These are phyloP conservation scores for Erynnis tages DNA, from an alignment of 2,888 invertebrate species.

Conservation along the genomic window DNA sequence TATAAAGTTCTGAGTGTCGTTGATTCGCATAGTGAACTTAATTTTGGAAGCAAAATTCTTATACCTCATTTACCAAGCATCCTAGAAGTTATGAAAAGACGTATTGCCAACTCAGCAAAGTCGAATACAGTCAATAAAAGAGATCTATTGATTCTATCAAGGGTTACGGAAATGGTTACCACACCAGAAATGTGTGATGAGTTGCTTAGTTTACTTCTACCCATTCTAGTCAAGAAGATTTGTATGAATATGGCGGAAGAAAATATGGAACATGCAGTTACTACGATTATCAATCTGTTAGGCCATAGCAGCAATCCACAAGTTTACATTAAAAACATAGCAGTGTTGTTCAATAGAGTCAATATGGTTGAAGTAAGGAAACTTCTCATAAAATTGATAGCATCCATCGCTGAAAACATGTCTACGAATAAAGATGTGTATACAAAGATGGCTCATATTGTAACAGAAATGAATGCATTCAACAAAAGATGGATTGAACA, in stretches of 20 bases:
- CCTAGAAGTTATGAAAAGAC: slow-evolving; percentile 85
- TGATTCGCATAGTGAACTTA: slow-evolving; percentile 65
- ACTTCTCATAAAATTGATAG: slow-evolving; percentile 83
- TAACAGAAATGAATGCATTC: slow-evolving; percentile 91
- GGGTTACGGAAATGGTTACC: slow-evolving; percentile 88
- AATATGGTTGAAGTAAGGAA: slow-evolving; percentile 85
- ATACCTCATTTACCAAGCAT: slow-evolving; percentile 87
- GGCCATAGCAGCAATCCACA: slow-evolving; percentile 84
- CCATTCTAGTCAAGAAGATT: slow-evolving; percentile 86
- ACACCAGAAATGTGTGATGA: slow-evolving; percentile 85
- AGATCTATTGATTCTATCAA: slow-evolving; percentile 87
- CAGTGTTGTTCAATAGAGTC: slow-evolving; percentile 87
- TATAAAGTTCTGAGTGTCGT: slow-evolving; percentile 52
- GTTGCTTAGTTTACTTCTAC: slow-evolving; percentile 86
- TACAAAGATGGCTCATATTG: slow-evolving; percentile 76
- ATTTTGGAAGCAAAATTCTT: slow-evolving; percentile 88
- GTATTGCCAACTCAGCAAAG: slow-evolving; percentile 81
- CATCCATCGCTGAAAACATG: slow-evolving; percentile 78
- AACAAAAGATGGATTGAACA: slow-evolving; percentile 95
- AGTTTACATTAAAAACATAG: slow-evolving; percentile 85
- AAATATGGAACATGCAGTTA: slow-evolving; percentile 85
- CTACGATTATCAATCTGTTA: slow-evolving; percentile 88
- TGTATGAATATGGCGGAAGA: slow-evolving; percentile 84
- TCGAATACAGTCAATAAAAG: slow-evolving; percentile 83
- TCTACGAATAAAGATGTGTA: slow-evolving; percentile 61